Evolutionary conservation across 1,140 invertebrate genomes (phyloP).

Genomic region (Gyrodactylus salaris): DNA sequence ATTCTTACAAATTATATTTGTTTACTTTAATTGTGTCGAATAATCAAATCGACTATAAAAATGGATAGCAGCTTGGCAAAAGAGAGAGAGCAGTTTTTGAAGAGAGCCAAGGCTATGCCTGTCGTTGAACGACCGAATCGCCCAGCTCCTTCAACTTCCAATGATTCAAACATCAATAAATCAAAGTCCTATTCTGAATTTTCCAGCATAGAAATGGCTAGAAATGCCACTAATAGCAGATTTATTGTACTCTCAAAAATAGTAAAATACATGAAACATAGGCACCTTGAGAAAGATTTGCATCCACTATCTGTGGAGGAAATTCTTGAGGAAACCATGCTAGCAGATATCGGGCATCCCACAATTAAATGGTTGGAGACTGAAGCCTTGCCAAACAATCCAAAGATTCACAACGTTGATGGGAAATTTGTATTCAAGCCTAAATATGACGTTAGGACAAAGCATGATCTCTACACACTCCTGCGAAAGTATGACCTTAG

Average conservation of each 20-base stretch:
- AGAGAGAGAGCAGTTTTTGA: background rate
- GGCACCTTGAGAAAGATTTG: background rate
- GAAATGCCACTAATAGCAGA: background rate
- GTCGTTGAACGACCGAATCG: background rate
- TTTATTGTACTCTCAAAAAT: background rate
- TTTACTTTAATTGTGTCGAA: background rate
- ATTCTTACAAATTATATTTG: background rate
- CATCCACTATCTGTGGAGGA: conserved; percentile 1
- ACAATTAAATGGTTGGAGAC: background rate
- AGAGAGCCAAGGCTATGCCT: background rate
- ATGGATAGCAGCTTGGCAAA: background rate
- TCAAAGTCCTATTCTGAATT: background rate
- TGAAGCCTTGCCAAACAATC: conserved; percentile 5
- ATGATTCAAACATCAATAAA: background rate
- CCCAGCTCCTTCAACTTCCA: background rate
- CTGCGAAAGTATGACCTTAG: background rate
- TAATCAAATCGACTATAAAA: background rate
- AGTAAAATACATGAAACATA: background rate
- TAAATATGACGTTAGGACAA: conserved; percentile 1
- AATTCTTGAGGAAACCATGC: background rate
- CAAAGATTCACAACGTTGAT: background rate
- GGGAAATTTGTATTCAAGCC: background rate
- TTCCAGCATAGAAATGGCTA: background rate
- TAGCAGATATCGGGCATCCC: too few species aligned
- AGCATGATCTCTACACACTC: background rate